Base-by-base conservation (phyloP, 2,797 vertebrate species). In the Platyrinchus mystaceus region DNA sequence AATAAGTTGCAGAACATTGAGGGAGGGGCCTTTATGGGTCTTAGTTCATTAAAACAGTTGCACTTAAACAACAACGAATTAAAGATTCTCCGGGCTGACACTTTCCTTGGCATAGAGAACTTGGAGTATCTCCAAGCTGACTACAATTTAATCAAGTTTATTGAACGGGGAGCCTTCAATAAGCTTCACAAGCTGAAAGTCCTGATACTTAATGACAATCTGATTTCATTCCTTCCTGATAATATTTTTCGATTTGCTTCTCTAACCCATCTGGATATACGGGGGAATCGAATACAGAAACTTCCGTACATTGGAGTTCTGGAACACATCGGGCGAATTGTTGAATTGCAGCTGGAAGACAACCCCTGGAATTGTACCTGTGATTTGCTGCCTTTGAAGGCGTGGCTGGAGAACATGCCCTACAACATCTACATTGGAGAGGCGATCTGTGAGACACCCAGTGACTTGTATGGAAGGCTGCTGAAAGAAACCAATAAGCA, bases 361-460 rank as follows among this genome's bases (percentile, higher is more conserved):
- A 99, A 99, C 96, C 99, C 99, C 58, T 99, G 99, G 99, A 99
- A 99, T 97, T 99, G 99, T 96, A 99, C 99, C 50, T 99, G 99
- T 97, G 99, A 99, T 97, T 97, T 99, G 97, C 97, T 99, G 87
- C 99, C 99, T 79, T 98, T 99, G 75, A 99, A 99, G 97, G 99
- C 99, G 3, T 99, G 99, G 99, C 96, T 99, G 96, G 99, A 99
- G 97, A 99, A 99, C 95, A 99, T 99, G 99, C 99, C 99, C 92
- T 99, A 99, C 91, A 99, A 99, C 82, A 99, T 99, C 97, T 99
- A 99, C 94, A 99, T 99, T 20, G 99, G 99, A 7, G 99, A 99
- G 97, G 99, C 99, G 67, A 99, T 99, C 94, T 99, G 99, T 60
- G 99, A 99, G 96, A 99, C 99, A 2, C 99, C 99, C 34, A 99